Percentiles rank a stretch among this genome's conserved stretches.
These are phyloP conservation scores for Wasmannia auropunctata DNA, from an alignment of 1,140 invertebrate genomes.

Conservation along the genomic window DNA sequence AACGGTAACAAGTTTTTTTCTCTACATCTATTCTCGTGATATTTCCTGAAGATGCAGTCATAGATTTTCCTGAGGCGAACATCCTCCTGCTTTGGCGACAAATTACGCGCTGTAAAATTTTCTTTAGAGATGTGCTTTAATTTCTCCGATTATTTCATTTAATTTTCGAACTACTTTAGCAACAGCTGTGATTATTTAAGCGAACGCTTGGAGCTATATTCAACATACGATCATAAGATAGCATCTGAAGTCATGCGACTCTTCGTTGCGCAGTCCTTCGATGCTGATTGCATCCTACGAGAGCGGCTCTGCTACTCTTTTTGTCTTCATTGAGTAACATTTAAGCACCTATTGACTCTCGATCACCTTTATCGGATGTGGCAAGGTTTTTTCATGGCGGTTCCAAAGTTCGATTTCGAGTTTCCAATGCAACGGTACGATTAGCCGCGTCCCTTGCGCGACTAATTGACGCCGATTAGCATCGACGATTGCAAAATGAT, in stretches of 20 bases:
- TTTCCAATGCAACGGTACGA: not conserved
- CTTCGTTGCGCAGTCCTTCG: not conserved
- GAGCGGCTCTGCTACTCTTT: not conserved
- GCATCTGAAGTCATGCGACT: not conserved
- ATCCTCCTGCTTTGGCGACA: not conserved
- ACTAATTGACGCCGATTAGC: conserved; percentile 38
- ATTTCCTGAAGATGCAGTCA: not conserved
- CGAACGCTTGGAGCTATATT: not conserved
- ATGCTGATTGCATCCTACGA: conserved; percentile 32
- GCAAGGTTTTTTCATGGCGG: conserved; percentile 2
- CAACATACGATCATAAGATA: not conserved
- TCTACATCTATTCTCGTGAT: not conserved
- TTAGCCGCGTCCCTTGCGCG: conserved; percentile 12
- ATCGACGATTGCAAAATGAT: conserved; percentile 31
- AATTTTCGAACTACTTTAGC: not conserved
- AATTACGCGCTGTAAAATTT: not conserved
- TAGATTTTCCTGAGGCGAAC: not conserved
- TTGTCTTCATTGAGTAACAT: conserved; percentile 41
- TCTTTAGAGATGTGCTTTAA: not conserved
- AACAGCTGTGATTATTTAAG: not conserved
- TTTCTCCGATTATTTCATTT: not conserved
- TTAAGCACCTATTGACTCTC: conserved; percentile 5
- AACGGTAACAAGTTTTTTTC: conserved; percentile 14
- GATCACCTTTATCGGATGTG: conserved; percentile 43
- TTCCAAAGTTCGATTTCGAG: conserved; percentile 42